Base-by-base conservation (phyloP, 2,888 invertebrate species). In the Tromatobia lineatoria region DNA sequence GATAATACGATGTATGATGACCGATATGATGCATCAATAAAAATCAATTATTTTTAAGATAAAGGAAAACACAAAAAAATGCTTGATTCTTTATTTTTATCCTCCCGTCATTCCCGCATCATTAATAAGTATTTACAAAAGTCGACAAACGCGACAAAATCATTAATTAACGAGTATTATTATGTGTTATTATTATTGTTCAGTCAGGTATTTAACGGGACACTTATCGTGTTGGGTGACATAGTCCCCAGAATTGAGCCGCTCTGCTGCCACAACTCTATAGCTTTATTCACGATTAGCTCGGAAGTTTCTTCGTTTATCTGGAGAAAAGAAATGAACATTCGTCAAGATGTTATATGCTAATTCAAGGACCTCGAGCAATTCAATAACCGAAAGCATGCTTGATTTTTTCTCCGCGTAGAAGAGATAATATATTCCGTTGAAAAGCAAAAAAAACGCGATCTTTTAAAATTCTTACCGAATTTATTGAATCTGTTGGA, bases 201-300 rank as follows among this genome's bases (percentile, higher is more conserved):
- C 76, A 84, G 70, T 87, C 83, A 88, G 8, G 82, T 85, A 78
- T 83, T 87, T 67, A 76, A 66, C 47, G 83, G 78, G 25, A 85
- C 71, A 78, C 81, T 88, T 47, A 86, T 79, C 47, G 85, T 89
- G 87, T 87, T 92, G 81, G 91, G 90, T 34, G 90, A 89, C 86
- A 90, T 90, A 50, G 90, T 90, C 52, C 88, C 88, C 82, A 95
- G 91, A 25, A 94, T 94, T 83, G 95, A 96, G 79, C 97, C 97
- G 92, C 97, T 96, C 91, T 96, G 96, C 91, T 97, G 97, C 97
- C 98, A 98, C 88, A 97, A 94, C 90, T 98, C 98, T 7, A 98
- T 97, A 0, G 97, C 97, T 94, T 98, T 97, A 91, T 97, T 97
- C 0, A 97, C 97, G 83, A 98, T 96, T 2, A 97, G 95, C 92